Evolutionary conservation across 2,888 invertebrate species (phyloP), one percentile per base, ranked within the genome.

Genomic region (Spisula subtruncata): DNA sequence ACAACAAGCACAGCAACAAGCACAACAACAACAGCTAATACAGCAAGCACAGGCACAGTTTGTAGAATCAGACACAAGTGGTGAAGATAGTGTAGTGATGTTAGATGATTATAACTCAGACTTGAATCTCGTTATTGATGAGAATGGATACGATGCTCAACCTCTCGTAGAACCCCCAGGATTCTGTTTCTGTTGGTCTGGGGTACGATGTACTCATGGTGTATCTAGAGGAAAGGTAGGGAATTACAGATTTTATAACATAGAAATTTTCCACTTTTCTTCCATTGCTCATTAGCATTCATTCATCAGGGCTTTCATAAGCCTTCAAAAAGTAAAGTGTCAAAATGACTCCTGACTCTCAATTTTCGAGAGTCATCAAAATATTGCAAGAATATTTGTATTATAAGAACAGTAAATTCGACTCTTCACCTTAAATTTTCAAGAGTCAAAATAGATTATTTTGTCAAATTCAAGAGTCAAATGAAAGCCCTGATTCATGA

Each of bases 121-220:
- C 88, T 95, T 96, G 8, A 94, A 96, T 89, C 92, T 96, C 8
- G 91, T 93, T 35, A 94, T 96, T 48, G 95, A 95, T 92, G 92
- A 93, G 86, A 95, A 96, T 93, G 96, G 96, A 96, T 98, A 98
- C 96, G 97, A 97, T 92, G 99, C 98, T 48, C 98, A 98, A 91
- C 98, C 99, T 2, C 97, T 98, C 96, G 98, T 98, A 83, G 98
- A 98, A 20, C 98, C 98, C n/a, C 90, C 95, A 35, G 99, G 98
- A 4, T 99, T 99, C 96, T 98, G 98, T 6, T 98, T 98, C 97
- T 98, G 99, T 95, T 99, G 99, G 99, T 98, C 99, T 85, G 99
- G 99, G 83, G 98, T 98, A 0, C 97, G 99, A 87, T 98, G 98
- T 51, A 98, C 98, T 60, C 98, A 98, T 96, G 99, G 99, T 20